phyloP scores from a whole-genome alignment of 23 tunicate genomes.

The Ascidia mentula region DNA sequence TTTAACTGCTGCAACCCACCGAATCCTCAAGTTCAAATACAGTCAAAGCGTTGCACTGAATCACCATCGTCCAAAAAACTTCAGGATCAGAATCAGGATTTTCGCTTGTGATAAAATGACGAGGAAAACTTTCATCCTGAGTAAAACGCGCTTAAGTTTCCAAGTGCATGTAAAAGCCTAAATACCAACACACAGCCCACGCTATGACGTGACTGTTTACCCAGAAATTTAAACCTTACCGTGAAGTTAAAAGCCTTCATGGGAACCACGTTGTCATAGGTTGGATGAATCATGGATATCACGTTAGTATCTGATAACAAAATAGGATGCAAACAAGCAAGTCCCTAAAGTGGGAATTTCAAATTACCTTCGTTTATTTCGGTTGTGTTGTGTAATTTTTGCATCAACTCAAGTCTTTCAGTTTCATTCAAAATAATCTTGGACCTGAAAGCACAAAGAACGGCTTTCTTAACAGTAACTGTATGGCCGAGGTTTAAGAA shows the following conservation, averaged over 20 bases:
- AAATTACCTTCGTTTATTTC: too few species aligned
- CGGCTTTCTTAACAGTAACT: too few species aligned
- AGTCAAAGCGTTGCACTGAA: slow-evolving; percentile 2
- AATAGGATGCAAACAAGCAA: too few species aligned
- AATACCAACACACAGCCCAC: too few species aligned
- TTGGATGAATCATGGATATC: background rate
- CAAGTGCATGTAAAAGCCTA: too few species aligned
- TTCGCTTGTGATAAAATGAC: background rate
- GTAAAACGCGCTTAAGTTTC: too few species aligned
- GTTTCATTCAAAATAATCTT: background rate
- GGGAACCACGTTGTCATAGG: background rate
- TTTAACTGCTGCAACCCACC: too few species aligned
- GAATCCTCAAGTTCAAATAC: background rate
- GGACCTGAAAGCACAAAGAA: too few species aligned
- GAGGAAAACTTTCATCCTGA: background rate
- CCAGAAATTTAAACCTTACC: too few species aligned
- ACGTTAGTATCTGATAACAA: background rate
- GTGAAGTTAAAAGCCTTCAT: background rate
- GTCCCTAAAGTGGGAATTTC: too few species aligned
- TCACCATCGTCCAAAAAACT: background rate
- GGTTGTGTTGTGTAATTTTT: background rate
- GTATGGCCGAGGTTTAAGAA: too few species aligned
- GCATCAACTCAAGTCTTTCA: background rate
- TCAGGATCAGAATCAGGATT: background rate
- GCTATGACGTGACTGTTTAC: too few species aligned